Evolutionary conservation across 2,797 vertebrate species (phyloP), one percentile per base, ranked within the genome.

Genomic region (Helarctos malayanus): DNA sequence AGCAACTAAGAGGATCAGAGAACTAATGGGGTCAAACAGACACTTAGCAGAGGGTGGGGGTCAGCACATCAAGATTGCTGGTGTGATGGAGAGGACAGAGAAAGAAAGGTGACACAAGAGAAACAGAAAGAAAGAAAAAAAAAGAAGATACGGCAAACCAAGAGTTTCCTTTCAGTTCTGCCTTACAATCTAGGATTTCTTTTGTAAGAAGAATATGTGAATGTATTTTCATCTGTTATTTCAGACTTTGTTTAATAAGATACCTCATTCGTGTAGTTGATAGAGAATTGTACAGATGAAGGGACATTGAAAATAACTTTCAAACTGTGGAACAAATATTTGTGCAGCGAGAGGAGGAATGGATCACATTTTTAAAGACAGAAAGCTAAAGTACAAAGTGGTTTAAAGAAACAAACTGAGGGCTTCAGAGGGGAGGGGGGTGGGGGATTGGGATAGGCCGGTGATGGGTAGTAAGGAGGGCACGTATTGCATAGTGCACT

Each of bases 11-110:
- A 95, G 57, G 47, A 65, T 88, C 54, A 57, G 81, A 90, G 85
- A 81, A 80, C 35, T 87, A 93, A 96, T 89, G 63, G 45, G 89
- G 89, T 95, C 93, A 94, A 49, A 85, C 10, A 76, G 57, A 63
- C 63, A 18, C 27, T 73, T 89, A 47, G 61, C 12, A 12, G 18
- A 83, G 29, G 47, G 57, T 32, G 21, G 69, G 75, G 35, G 78
- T 41, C 76, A 92, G 59, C 29, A 54, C 18, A 21, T 10, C 6
- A 61, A 86, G 79, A 56, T 65, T 18, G 7, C 19, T 45, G 56
- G 32, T 65, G n/a, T 41, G 63, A 87, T 35, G 16, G 25, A 85
- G 23, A 59, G 21, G 15, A 1, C 16, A 21, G 15, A 73, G 21
- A 92, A 87, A 56, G 19, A 32, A 63, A 85, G 57, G 2, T 0